Conservation (phyloP, 2,888 invertebrate species). For the Acronicta leporina region DNA sequence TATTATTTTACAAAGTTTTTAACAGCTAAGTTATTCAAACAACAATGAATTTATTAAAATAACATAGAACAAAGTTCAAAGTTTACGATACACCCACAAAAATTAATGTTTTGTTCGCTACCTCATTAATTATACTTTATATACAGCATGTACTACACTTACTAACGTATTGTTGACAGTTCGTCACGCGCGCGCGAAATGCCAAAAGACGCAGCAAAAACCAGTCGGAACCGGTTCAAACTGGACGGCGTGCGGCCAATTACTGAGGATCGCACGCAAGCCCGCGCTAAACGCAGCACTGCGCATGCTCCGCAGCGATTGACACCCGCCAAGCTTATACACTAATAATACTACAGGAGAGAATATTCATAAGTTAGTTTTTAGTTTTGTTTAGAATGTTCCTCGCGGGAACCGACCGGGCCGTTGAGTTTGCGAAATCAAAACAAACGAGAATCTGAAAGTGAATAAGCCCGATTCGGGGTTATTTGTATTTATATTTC, state of each 20-base stretch:
- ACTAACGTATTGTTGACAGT: conserved; percentile 47
- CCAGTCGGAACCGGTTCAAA: conserved; percentile 58
- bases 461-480: conserved; percentile 23
- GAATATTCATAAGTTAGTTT: conserved; percentile 85
- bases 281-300: conserved; percentile 66
- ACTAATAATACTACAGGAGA: conserved; percentile 66
- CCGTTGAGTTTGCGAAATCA: conserved; percentile 61
- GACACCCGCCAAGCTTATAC: conserved; percentile 76
- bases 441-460: conserved; percentile 58
- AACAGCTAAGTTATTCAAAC: conserved; percentile 26
- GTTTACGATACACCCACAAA: conserved; percentile 45
- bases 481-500: conserved; percentile 24
- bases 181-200: conserved; percentile 49
- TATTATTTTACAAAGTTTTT: conserved; percentile 45
- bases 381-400: conserved; percentile 81
- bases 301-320: conserved; percentile 82
- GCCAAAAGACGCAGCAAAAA: conserved; percentile 39
- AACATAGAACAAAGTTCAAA: conserved; percentile 38
- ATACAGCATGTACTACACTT: conserved; percentile 42
- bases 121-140: conserved; percentile 44
- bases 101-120: conserved; percentile 33
- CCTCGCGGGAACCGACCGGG: conserved; percentile 60
- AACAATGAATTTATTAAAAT: conserved; percentile 26
- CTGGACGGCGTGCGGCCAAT: conserved; percentile 80
- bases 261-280: conserved; percentile 79